Base-by-base conservation (phyloP, 2,888 invertebrate genomes). In the Folsomia manolachei region DNA sequence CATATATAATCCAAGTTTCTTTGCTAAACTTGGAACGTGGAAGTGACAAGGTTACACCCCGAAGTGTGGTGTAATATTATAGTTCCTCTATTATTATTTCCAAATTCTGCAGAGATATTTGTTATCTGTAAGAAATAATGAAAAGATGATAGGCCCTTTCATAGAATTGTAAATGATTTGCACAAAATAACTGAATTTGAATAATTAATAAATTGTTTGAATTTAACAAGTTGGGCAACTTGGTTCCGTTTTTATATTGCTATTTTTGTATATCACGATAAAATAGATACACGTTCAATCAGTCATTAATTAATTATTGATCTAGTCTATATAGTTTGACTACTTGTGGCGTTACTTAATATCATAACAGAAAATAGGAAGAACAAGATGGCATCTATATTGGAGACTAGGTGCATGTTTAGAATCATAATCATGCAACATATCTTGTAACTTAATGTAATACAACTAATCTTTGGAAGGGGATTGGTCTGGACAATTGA, bases 1-100 rank as follows among this genome's bases (percentile, higher is more conserved):
- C n/a, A n/a, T n/a, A n/a, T n/a, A 66, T 24, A 24, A 66, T 66
- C 65, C 65, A 1, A 52, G 52, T 23, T 66, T 66, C n/a, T 66
- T 51, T 23, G 7, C 52, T 11, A 66, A 66, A 23, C 7, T 66
- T 1, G 65, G 52, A 51, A 66, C 65, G 23, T 66, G 65, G 65
- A 66, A 66, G 39, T 66, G 56, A 56, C 4, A 14, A 39, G n/a
- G n/a, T n/a, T n/a, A n/a, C n/a, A n/a, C n/a, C n/a, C n/a, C 39
- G 39, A 39, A 39, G 7, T 39, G 39, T n/a, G n/a, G n/a, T n/a
- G n/a, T n/a, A n/a, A n/a, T n/a, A n/a, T n/a, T n/a, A n/a, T n/a
- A n/a, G n/a, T n/a, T n/a, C n/a, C n/a, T n/a, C n/a, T n/a, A n/a
- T n/a, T n/a, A n/a, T n/a, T n/a, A n/a, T n/a, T n/a, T n/a, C n/a